A percentile compares a stretch with the other conserved stretches of the same genome.
Conservation (phyloP, 1,140 invertebrate species). For the Aradophagus sp. region DNA sequence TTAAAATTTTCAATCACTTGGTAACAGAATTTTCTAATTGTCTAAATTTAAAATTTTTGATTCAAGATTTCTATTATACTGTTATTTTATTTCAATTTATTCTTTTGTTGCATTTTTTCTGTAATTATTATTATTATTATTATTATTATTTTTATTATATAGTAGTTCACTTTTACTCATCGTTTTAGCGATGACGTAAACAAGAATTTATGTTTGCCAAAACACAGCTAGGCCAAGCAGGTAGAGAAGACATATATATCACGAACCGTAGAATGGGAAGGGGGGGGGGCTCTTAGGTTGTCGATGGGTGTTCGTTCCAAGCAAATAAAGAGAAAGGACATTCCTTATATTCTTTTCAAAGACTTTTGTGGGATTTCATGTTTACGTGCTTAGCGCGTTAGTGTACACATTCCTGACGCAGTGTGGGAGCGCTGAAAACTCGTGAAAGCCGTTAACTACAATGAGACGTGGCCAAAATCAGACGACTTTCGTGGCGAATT, state of each 20-base stretch:
- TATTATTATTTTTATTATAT: too few relatives aligned
- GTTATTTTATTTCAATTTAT: too few relatives aligned
- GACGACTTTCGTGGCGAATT: slow-evolving; percentile 41
- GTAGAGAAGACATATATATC: slow-evolving; percentile 19
- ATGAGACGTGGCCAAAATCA: slow-evolving; percentile 42
- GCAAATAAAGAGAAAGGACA: slow-evolving; percentile 58
- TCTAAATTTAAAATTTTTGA: too few relatives aligned
- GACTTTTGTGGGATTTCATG: slow-evolving; percentile 54
- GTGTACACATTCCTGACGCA: slow-evolving; percentile 30
- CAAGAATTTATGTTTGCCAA: slow-evolving; percentile 8
- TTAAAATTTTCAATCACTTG: too few relatives aligned
- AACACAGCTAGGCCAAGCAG: slow-evolving; percentile 1
- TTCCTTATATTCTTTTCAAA: slow-evolving; percentile 53
- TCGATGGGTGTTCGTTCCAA: slow-evolving; percentile 39
- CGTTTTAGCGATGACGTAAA: slow-evolving; percentile 11
- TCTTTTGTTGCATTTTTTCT: too few relatives aligned
- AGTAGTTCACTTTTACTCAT: slow-evolving; percentile 11
- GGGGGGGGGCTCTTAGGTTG: slow-evolving; percentile 3
- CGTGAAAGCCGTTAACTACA: slow-evolving; percentile 52
- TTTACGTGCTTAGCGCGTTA: slow-evolving; percentile 46
- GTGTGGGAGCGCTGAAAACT: slow-evolving; percentile 47
- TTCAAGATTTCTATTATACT: too few relatives aligned
- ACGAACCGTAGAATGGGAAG: too few relatives aligned
- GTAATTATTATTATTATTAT: too few relatives aligned
- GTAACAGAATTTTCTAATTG: too few relatives aligned